phyloP scores from a whole-genome alignment of 2,888 invertebrate species.

The Bembecia ichneumoniformis region DNA sequence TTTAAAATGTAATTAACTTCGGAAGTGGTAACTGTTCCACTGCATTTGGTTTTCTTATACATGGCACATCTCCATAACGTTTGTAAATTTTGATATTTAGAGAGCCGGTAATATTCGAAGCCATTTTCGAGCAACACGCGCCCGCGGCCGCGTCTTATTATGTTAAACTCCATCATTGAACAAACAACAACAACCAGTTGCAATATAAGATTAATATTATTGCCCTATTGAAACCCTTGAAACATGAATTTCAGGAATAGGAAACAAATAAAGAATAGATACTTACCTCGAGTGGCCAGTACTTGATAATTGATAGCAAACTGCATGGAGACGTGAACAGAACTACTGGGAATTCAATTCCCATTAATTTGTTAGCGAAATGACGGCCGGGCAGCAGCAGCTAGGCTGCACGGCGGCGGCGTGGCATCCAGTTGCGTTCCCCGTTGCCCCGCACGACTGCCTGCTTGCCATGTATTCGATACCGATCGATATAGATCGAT shows the following conservation, averaged over 20 bases:
- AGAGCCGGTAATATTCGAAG: not conserved
- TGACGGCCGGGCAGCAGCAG: too few species aligned
- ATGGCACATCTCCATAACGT: slow-evolving; percentile 9
- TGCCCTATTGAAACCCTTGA: too few species aligned
- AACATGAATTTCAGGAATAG: too few species aligned
- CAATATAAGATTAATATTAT: not conserved
- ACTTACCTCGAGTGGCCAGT: slow-evolving; percentile 1
- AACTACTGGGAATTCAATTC: not conserved
- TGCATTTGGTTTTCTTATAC: slow-evolving; percentile 11
- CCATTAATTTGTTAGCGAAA: too few species aligned
- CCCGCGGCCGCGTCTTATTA: slow-evolving; percentile 7
- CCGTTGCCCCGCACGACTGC: too few species aligned
- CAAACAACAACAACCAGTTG: slow-evolving; percentile 2
- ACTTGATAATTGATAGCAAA: slow-evolving; percentile 3
- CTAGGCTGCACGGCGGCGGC: too few species aligned
- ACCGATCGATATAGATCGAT: too few species aligned
- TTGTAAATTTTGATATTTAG: slow-evolving; percentile 7
- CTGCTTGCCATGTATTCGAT: too few species aligned
- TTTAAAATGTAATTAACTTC: slow-evolving; percentile 3
- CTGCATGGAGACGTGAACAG: not conserved
- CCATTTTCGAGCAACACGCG: slow-evolving; percentile 10
- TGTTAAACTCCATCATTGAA: slow-evolving; percentile 6
- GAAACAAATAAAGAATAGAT: not conserved
- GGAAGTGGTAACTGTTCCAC: slow-evolving; percentile 9
- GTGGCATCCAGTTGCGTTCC: too few species aligned